A percentile compares a stretch with the other conserved stretches of the same genome.
Conservation (phyloP, 2,113 vertebrate genomes). For the Tragulus kanchil region DNA sequence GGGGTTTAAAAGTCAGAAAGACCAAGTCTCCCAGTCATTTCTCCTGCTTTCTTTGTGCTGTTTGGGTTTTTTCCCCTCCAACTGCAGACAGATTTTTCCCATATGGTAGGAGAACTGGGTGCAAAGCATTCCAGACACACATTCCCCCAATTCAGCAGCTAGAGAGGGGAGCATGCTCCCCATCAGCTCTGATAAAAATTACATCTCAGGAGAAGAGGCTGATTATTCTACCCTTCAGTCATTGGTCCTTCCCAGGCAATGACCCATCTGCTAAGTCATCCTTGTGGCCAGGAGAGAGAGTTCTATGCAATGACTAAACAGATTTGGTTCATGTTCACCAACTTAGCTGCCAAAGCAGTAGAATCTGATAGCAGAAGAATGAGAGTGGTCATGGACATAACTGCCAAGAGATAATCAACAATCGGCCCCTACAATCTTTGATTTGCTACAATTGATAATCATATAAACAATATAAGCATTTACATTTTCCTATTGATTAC, state of each 20-base stretch:
- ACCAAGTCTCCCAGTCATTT: neutral
- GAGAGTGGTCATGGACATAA: neutral
- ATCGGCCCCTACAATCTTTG: neutral
- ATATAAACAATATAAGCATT: slow-evolving; percentile 22
- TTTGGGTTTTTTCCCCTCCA: neutral
- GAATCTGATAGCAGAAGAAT: neutral
- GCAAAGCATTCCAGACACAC: neutral
- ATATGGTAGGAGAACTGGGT: neutral
- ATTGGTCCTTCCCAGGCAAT: neutral
- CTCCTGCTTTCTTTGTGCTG: neutral
- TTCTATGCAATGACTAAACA: neutral
- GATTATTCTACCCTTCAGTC: neutral
- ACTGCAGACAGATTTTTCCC: neutral
- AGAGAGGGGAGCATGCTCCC: neutral
- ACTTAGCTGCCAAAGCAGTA: neutral
- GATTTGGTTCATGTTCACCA: neutral
- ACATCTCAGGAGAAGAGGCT: neutral
- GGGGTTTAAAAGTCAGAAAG: neutral
- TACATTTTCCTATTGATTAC: slow-evolving; percentile 47
- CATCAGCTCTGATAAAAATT: neutral
- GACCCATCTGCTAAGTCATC: neutral
- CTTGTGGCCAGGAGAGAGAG: neutral
- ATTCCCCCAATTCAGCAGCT: neutral
- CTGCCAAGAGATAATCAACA: neutral
- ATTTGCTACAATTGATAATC: slow-evolving; percentile 38